Conservation (phyloP, 2,888 invertebrate species). For the Drosophila picticornis region DNA sequence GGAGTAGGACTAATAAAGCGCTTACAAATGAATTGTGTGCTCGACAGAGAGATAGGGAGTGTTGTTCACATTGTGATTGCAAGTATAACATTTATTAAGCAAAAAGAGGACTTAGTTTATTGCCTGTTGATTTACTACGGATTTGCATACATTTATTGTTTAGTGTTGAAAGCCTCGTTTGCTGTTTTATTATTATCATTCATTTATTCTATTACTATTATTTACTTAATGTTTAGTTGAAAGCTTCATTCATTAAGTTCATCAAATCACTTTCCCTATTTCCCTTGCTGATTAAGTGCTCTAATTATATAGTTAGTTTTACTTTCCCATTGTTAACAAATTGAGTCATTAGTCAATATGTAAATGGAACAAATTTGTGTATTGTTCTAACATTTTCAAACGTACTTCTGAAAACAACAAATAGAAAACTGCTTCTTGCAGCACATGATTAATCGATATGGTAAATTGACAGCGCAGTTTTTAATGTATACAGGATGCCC, state of each 20-base stretch:
- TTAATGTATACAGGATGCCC: conserved; percentile 18
- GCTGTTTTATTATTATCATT: not conserved
- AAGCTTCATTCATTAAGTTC: not conserved
- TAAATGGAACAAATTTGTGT: not conserved
- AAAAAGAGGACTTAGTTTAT: not conserved
- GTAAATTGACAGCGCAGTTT: conserved; percentile 20
- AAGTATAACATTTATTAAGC: not conserved
- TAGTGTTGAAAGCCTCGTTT: not conserved
- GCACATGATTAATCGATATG: conserved; percentile 3
- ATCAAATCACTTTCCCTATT: not conserved
- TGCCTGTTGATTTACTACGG: not conserved
- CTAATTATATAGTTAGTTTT: not conserved
- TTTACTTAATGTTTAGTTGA: not conserved
- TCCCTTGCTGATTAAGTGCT: not conserved
- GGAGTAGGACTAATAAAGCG: conserved; percentile 13
- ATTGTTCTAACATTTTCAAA: not conserved
- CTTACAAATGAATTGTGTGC: not conserved
- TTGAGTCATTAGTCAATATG: not conserved
- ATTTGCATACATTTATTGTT: not conserved
- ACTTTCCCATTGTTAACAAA: not conserved
- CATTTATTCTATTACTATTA: not conserved
- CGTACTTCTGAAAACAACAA: not conserved
- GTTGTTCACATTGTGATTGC: conserved; percentile 19
- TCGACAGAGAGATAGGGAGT: conserved; percentile 24
- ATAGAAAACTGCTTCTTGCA: not conserved